A percentile compares a stretch with the other conserved stretches of the same genome.
phyloP scores from a whole-genome alignment of 2,888 invertebrate genomes.

The Plebejus argus region DNA sequence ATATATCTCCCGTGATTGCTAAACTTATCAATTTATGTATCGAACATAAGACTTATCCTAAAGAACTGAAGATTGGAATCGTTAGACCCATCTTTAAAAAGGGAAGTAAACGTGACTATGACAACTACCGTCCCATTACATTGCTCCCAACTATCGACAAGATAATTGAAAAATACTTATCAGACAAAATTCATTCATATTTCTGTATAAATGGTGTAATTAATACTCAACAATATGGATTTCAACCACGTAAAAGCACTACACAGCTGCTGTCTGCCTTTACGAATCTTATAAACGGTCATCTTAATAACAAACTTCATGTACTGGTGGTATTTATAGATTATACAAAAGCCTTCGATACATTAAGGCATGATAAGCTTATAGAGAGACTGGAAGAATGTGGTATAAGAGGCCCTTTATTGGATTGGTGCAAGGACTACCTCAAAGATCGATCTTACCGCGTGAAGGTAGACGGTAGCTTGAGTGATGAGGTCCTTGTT shows the following conservation, averaged over 20 bases:
- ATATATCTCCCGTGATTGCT: slow-evolving; percentile 32
- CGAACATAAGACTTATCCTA: slow-evolving; percentile 34
- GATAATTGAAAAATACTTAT: slow-evolving; percentile 32
- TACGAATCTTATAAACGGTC: slow-evolving; percentile 23
- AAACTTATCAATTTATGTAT: slow-evolving; percentile 37
- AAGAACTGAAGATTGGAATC: slow-evolving; percentile 38
- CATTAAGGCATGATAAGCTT: neutral
- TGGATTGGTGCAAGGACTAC: slow-evolving; percentile 19
- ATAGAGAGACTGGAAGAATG: slow-evolving; percentile 12
- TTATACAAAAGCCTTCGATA: slow-evolving; percentile 26
- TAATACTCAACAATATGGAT: neutral
- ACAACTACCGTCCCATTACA: slow-evolving; percentile 34
- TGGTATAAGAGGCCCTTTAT: slow-evolving; percentile 15
- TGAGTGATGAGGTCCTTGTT: neutral
- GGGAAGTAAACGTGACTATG: slow-evolving; percentile 9
- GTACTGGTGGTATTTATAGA: slow-evolving; percentile 12
- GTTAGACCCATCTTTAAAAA: slow-evolving; percentile 40
- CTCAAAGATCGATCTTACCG: slow-evolving; percentile 18
- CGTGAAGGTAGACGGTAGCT: neutral
- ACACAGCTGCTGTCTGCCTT: slow-evolving; percentile 27
- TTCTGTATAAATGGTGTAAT: slow-evolving; percentile 28
- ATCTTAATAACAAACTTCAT: slow-evolving; percentile 2
- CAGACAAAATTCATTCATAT: slow-evolving; percentile 21
- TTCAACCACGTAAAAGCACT: slow-evolving; percentile 5
- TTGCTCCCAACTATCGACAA: slow-evolving; percentile 29